Conservation (phyloP, 2,797 vertebrate species). For the Diplodus sargus region DNA sequence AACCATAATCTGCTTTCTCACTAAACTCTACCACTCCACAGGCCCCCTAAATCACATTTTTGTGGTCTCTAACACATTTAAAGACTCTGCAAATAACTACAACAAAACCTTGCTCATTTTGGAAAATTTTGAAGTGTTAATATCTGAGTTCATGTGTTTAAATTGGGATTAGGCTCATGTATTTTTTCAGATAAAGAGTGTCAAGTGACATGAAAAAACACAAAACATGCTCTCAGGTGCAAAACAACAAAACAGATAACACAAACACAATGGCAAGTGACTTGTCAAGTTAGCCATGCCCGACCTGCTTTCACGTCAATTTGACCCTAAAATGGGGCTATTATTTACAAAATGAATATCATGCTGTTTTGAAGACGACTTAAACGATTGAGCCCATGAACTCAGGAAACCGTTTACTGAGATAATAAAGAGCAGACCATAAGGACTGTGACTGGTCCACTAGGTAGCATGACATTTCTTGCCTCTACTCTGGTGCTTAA, state of each 20-base stretch:
- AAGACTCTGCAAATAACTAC: not conserved
- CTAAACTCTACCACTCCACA: not conserved
- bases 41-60: not conserved
- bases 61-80: conserved; percentile 1
- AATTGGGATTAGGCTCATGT: not conserved
- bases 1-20: not conserved
- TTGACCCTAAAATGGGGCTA: too few relatives aligned
- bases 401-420: too few relatives aligned
- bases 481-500: too few relatives aligned
- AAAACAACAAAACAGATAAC: not conserved
- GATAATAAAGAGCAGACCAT: too few relatives aligned
- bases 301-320: too few relatives aligned
- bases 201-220: not conserved
- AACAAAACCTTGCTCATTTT: not conserved
- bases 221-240: not conserved
- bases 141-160: not conserved
- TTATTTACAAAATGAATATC: too few relatives aligned
- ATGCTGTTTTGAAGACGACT: too few relatives aligned
- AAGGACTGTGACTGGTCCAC: too few relatives aligned
- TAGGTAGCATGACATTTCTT: too few relatives aligned
- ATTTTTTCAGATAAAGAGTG: not conserved
- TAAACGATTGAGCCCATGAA: too few relatives aligned
- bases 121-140: not conserved
- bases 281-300: too few relatives aligned
- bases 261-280: not conserved